Conservation (phyloP, 2,797 vertebrate species). For the Limnodromus scolopaceus region DNA sequence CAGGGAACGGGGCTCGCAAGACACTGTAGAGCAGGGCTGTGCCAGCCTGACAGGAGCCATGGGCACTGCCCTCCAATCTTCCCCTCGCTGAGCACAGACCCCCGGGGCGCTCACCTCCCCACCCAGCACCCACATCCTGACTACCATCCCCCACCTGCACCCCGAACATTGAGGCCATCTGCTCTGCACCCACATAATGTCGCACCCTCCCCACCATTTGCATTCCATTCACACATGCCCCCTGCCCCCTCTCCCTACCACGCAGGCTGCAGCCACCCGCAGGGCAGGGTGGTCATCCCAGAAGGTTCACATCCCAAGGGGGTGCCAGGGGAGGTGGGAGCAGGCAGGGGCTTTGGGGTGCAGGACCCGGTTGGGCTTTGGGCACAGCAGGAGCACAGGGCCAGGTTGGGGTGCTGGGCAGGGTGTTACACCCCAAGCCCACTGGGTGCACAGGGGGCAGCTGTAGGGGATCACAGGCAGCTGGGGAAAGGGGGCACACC, state of each 20-base stretch:
- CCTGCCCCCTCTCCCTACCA: too few species aligned
- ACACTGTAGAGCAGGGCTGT: background rate
- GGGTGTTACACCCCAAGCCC: fast-evolving
- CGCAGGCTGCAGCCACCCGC: background rate
- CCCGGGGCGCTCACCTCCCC: too few species aligned
- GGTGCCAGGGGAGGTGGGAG: too few species aligned
- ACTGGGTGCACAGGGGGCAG: background rate
- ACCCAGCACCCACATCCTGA: background rate
- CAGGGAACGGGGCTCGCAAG: background rate
- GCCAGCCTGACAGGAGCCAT: background rate
- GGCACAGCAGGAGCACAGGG: background rate
- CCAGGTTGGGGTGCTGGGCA: background rate
- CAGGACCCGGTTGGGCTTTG: background rate
- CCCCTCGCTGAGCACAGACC: background rate
- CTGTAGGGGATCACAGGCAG: background rate
- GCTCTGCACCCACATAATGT: too few species aligned
- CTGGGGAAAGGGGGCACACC: background rate
- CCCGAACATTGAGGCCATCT: background rate
- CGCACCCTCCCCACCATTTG: background rate
- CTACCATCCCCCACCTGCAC: too few species aligned
- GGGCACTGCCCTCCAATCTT: background rate
- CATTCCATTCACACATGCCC: too few species aligned
- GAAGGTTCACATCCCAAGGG: background rate
- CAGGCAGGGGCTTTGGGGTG: background rate
- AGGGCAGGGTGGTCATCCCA: fast-evolving